phyloP scores from a whole-genome alignment of 2,113 vertebrate species.

The Paracanthobrama guichenoti region DNA sequence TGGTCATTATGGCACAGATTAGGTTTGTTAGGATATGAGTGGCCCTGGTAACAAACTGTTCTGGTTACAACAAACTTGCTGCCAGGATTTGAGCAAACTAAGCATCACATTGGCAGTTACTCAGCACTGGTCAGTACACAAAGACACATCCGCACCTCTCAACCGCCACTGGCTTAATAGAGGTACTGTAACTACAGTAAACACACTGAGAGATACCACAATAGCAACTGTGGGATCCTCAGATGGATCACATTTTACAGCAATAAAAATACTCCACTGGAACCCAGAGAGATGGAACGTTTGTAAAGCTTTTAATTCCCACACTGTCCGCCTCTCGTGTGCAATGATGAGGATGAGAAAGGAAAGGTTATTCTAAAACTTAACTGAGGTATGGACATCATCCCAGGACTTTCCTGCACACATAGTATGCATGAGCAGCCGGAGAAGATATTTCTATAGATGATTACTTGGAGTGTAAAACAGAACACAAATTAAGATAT shows the following conservation, averaged over 20 bases:
- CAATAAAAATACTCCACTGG: conserved; percentile 26
- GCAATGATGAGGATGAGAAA: conserved; percentile 1
- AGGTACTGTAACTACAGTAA: conserved; percentile 15
- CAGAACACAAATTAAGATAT: too few species aligned
- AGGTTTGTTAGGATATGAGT: conserved; percentile 43
- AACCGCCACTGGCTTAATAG: conserved; percentile 13
- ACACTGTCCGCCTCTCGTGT: background rate
- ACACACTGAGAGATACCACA: conserved; percentile 6
- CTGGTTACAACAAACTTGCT: conserved; percentile 21
- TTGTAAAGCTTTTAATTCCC: background rate
- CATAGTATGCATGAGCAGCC: too few species aligned
- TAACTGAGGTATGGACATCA: too few species aligned
- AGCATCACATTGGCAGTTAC: background rate
- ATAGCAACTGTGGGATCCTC: conserved; percentile 47
- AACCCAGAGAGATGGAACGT: background rate
- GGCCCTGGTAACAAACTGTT: conserved; percentile 52
- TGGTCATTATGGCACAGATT: conserved; percentile 37
- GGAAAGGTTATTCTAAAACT: background rate
- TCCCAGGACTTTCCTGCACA: too few species aligned
- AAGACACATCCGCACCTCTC: conserved; percentile 25
- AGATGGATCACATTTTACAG: conserved; percentile 52
- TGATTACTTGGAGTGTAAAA: too few species aligned
- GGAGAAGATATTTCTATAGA: too few species aligned
- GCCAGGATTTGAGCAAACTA: conserved; percentile 35
- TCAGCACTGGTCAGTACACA: background rate